These are phyloP conservation scores for Polypedilum pembai DNA, from an alignment of 1,140 invertebrate species.

Conservation along the genomic window DNA sequence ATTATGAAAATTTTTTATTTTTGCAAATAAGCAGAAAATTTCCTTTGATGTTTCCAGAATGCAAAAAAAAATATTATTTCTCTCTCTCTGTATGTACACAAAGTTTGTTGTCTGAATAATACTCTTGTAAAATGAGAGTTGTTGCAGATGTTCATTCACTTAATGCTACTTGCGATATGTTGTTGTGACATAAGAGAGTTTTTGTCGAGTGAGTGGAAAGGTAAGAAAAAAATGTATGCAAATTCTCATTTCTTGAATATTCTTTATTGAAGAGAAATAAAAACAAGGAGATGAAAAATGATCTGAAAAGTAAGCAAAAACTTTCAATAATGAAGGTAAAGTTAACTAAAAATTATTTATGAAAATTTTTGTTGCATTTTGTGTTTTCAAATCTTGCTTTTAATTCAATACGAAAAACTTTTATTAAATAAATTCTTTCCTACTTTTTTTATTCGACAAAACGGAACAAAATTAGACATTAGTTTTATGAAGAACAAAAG, in stretches of 20 bases:
- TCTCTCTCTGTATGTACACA: background rate
- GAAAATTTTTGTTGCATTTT: too few species aligned
- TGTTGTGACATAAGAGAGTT: background rate
- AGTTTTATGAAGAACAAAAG: too few species aligned
- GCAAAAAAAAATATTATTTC: background rate
- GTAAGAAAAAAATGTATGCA: slow-evolving; percentile 7
- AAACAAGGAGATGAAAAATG: background rate
- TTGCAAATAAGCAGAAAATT: background rate
- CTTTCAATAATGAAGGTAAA: too few species aligned
- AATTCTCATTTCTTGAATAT: background rate
- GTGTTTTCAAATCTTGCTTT: too few species aligned
- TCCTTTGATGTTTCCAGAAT: background rate
- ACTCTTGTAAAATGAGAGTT: background rate
- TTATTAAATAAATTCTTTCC: too few species aligned
- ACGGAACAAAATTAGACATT: too few species aligned
- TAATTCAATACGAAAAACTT: too few species aligned
- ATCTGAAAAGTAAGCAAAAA: too few species aligned
- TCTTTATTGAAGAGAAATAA: background rate
- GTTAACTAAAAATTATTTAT: background rate
- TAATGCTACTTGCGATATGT: slow-evolving; percentile 17
- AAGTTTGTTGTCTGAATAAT: background rate
- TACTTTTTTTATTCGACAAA: too few species aligned
- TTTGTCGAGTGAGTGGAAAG: too few species aligned
- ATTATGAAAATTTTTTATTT: background rate
- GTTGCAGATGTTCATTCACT: slow-evolving; percentile 11